Evolutionary conservation across 2,113 vertebrate genomes (phyloP).

Genomic region (Tonatia bakeri): DNA sequence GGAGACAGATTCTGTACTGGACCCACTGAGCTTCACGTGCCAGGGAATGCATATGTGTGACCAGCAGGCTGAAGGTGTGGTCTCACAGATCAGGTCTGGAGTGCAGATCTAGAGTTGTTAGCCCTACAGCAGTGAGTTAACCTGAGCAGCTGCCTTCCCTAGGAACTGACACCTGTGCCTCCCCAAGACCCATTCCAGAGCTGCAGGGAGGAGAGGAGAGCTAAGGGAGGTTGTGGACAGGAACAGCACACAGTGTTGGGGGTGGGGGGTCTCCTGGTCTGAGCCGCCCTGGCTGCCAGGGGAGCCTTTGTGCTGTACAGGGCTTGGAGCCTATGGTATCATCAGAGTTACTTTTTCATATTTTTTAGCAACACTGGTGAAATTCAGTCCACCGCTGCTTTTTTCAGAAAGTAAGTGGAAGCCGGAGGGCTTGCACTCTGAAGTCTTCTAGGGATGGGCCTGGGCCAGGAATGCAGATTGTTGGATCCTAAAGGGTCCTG

Average conservation of each 20-base stretch:
- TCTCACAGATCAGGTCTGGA: background rate
- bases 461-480: background rate
- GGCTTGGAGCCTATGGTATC: background rate
- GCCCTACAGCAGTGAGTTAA: background rate
- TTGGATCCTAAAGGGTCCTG: background rate
- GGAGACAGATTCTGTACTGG: background rate
- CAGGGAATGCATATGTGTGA: background rate
- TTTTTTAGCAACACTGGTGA: background rate
- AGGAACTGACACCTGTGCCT: background rate
- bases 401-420: background rate
- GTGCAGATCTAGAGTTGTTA: background rate
- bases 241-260: background rate
- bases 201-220: background rate
- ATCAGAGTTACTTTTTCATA: background rate
- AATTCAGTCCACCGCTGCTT: background rate
- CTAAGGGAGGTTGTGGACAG: background rate
- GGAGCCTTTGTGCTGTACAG: no score
- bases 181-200: background rate
- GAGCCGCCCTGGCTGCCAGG: no score
- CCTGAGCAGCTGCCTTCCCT: background rate
- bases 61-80: background rate
- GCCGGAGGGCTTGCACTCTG: rapidly evolving
- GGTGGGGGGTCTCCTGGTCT: background rate
- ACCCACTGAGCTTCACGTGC: background rate
- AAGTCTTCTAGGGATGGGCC: background rate